Base-by-base conservation (phyloP, 1,140 invertebrate species). In the Ceratina calcarata region DNA sequence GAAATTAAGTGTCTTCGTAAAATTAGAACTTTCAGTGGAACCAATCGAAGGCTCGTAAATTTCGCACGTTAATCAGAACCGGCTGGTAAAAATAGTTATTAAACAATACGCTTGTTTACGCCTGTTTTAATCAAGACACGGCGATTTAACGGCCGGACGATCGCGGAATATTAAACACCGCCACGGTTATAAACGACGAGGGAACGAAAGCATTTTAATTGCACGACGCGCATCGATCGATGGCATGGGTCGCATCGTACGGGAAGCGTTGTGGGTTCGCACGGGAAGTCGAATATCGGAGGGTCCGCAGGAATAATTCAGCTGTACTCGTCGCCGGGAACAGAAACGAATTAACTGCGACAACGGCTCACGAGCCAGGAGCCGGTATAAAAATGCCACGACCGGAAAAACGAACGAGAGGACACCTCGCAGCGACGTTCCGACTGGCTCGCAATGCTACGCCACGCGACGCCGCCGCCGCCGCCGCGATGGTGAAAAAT, bases 151-250 rank as follows among this genome's bases (percentile, higher is more conserved):
- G 20, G 8, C 4, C 2, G 27, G 12, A 4, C 68, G 68, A 70
- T 70, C 53, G 12, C 10, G 8, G 53, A 70, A 70, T 58, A 69
- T 55, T 55, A 69, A 69, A 69, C 51, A 69, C 32, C 24, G 22
- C 13, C 13, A 37, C 20, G 67, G 12, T 61, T 22, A 27, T 27
- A 51, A 53, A 64, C n/a, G 45, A 73, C 13, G 51, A 57, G 13
- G 18, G 6, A 64, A 51, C 71, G 45, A 69, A 49, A 64, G 60
- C 71, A 60, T 73, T 73, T 73, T 73, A 62, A 64, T 73, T 73
- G 60, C 60, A 53, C 18, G 18, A 8, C 3, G 24, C 3, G 24
- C 18, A 64, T 64, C 71, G 69, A 60, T 71, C 55, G 20, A 15
- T 60, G 10, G 18, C 18, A 15, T 2, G 13, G 13, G 18, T 16